Evolutionary conservation across 92 coral and sea anemone genomes (phyloP), one percentile per base, ranked within the genome.

Genomic region (Phenganax marumi): DNA sequence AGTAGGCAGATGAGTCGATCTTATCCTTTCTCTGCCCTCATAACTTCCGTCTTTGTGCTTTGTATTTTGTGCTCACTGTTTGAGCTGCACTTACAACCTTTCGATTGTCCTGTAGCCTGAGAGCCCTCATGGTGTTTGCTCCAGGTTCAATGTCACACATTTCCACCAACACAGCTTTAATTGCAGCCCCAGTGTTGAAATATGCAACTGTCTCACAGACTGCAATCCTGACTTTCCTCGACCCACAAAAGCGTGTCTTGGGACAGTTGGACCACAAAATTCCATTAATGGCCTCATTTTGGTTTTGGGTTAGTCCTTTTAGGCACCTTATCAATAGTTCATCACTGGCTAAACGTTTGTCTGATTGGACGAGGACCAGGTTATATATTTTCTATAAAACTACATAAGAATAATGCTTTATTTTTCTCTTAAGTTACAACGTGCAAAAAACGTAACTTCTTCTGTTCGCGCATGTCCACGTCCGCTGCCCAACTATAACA

Each of bases 181-280:
- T 86, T 21, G 88, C 92, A 62, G 86, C 85, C 77, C 90, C 92
- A 71, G 86, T 89, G 61, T 89, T 89, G 76, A 79, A 89, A 47
- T 64, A 76, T 16, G 83, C 82, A 56, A 87, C 85, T 51, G 92
- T 84, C 70, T 84, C 84, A 66, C 90, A 84, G 39, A 78, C 91
- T 21, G 93, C 90, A 75, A 87, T 85, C 25, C 58, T 22, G 17
- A 90, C 90, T 52, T 75, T 85, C 55, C 90, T 83, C 16, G 80
- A 74, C 3, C 92, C 85, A 69, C 90, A 87, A 52, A 90, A 90
- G 43, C 64, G 76, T 26, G 87, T 89, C 81, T 89, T 84, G 7
- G 88, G 81, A 70, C 92, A 89, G 50, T 61, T 78, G 54, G 53
- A 66, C 90, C 90, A 90, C 50, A 81, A 61, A 73, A 84, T 88